Conservation (phyloP, 2,113 vertebrate genomes). For the Thinocorus orbignyianus region DNA sequence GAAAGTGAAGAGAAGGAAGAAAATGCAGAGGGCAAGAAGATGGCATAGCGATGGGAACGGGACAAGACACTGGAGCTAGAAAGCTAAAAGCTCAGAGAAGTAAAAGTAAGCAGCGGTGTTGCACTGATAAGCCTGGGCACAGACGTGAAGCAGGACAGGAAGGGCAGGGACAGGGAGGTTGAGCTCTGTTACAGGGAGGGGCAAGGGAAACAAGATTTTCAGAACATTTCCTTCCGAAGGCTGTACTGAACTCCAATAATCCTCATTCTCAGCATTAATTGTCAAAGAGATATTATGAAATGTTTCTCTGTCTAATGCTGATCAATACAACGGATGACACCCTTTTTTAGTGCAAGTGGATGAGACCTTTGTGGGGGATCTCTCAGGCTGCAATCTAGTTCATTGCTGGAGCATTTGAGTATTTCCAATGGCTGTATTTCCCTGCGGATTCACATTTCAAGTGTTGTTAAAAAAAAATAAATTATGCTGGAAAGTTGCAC, state of each 20-base stretch:
- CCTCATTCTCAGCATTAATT: neutral
- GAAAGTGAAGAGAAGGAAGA: neutral
- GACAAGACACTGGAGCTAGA: neutral
- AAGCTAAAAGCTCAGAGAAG: neutral
- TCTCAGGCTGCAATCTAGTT: neutral
- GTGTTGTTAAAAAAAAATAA: neutral
- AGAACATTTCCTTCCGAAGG: neutral
- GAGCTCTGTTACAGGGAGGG: neutral
- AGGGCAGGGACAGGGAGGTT: neutral
- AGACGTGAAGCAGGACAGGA: neutral
- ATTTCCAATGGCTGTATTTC: neutral
- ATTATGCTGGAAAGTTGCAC: neutral
- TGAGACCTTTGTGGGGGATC: neutral
- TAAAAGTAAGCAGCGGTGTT: neutral
- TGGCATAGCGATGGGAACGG: neutral
- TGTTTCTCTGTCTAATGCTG: neutral
- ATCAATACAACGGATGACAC: neutral
- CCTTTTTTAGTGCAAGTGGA: neutral
- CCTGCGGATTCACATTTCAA: neutral
- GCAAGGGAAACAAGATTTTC: neutral
- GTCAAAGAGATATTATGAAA: neutral
- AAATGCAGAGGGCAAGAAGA: neutral
- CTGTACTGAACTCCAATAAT: neutral
- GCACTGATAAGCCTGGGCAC: neutral
- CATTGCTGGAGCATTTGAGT: neutral